Evolutionary conservation across 2,888 invertebrate species (phyloP).

Genomic region (Lomographa bimaculata): DNA sequence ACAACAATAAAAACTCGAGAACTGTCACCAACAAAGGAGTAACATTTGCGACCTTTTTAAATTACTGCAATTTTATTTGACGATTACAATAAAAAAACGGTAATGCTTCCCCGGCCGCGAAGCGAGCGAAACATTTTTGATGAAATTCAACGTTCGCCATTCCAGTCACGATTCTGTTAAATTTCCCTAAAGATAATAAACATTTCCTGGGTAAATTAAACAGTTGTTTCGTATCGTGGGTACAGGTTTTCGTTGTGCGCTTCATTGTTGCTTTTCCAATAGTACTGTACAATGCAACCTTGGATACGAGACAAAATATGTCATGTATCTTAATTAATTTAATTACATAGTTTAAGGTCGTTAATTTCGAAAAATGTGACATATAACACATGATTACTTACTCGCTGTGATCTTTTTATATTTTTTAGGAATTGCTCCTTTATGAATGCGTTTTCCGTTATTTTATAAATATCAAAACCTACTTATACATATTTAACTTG

Average conservation of each 20-base stretch:
- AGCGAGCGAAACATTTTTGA: constrained; percentile 43
- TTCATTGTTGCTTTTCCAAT: constrained; percentile 19
- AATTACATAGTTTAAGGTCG: no score
- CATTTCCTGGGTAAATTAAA: constrained; percentile 70
- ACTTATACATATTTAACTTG: no score
- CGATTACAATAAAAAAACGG: constrained; percentile 51
- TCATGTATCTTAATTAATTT: no score
- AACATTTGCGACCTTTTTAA: constrained; percentile 25
- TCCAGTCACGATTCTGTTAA: constrained; percentile 67
- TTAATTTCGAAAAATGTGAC: no score
- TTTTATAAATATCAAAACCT: no score
- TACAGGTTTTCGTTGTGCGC: constrained; percentile 30
- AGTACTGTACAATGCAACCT: no score
- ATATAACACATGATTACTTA: no score
- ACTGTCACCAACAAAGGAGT: constrained; percentile 22
- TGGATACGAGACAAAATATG: no score
- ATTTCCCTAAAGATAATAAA: constrained; percentile 79
- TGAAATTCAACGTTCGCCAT: constrained; percentile 56
- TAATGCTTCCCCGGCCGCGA: constrained; percentile 33
- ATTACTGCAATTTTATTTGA: constrained; percentile 46
- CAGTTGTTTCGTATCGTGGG: constrained; percentile 53
- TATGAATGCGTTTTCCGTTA: no score
- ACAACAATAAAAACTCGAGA: constrained; percentile 21
- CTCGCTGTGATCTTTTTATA: no score
- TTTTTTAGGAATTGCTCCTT: no score